phyloP scores from a whole-genome alignment of 1,140 invertebrate species.

The Hypsibius dujardini region DNA sequence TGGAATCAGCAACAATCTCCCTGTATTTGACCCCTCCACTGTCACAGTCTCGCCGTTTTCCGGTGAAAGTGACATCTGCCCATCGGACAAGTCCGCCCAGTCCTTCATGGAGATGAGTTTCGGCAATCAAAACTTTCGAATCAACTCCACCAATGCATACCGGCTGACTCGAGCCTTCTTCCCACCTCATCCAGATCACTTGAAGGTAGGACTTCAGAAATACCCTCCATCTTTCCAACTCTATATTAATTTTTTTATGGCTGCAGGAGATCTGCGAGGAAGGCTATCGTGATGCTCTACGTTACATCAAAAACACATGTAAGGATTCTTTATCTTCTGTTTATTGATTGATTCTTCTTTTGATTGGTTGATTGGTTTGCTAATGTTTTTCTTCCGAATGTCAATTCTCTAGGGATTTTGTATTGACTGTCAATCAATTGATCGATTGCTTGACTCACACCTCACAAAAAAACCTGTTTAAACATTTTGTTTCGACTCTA shows the following conservation, averaged over 20 bases:
- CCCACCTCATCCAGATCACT: constrained; percentile 74
- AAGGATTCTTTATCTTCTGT: background rate
- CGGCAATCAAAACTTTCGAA: constrained; percentile 80
- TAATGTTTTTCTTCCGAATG: background rate
- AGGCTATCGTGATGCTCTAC: background rate
- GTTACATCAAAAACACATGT: constrained; percentile 8
- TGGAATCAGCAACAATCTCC: constrained; percentile 85
- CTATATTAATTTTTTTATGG: too few species aligned
- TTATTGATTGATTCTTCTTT: background rate
- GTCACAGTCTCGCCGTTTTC: constrained; percentile 93
- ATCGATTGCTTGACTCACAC: background rate
- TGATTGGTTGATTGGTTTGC: background rate
- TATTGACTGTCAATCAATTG: background rate
- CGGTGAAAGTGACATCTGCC: constrained; percentile 94
- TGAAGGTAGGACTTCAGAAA: constrained; percentile 23
- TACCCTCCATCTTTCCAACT: too few species aligned
- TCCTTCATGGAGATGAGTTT: constrained; percentile 54
- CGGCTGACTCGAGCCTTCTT: constrained; percentile 75
- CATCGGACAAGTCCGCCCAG: constrained; percentile 48
- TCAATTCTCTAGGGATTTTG: background rate
- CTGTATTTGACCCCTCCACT: constrained; percentile 77
- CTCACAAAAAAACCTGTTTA: background rate
- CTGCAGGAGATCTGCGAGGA: background rate
- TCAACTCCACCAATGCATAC: constrained; percentile 38
- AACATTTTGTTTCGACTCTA: background rate